These are phyloP conservation scores for Luffia ferchaultella DNA, from an alignment of 2,888 invertebrate genomes.

Conservation along the genomic window DNA sequence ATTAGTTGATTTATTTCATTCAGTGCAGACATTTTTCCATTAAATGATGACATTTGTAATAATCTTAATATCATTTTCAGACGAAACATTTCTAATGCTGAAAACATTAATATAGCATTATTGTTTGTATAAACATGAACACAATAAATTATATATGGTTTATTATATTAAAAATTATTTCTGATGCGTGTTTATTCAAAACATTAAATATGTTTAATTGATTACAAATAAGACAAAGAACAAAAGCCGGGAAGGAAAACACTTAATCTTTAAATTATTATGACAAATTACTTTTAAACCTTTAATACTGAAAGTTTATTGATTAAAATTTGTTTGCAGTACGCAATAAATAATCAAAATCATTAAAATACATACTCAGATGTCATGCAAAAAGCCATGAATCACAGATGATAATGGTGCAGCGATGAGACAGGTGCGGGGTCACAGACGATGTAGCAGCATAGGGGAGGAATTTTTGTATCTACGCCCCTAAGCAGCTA, in stretches of 20 bases:
- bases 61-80: constrained; percentile 94
- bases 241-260: no score
- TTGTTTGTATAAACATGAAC: not conserved
- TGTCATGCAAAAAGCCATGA: not conserved
- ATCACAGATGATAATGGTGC: constrained; percentile 13
- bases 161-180: no score
- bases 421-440: constrained; percentile 20
- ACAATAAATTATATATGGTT: not conserved
- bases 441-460: constrained; percentile 49
- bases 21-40: constrained; percentile 98
- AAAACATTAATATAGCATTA: constrained; percentile 13
- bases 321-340: no score
- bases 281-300: no score
- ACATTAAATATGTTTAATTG: no score
- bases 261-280: no score
- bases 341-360: not conserved
- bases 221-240: no score
- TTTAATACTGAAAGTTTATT: no score
- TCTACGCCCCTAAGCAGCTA: constrained; percentile 63
- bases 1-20: constrained; percentile 98
- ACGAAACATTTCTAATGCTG: constrained; percentile 90
- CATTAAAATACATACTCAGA: not conserved
- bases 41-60: constrained; percentile 96
- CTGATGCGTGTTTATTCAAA: no score
- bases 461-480: constrained; percentile 31